Conservation (phyloP, 2,797 vertebrate genomes). For the Melopsittacus undulatus region DNA sequence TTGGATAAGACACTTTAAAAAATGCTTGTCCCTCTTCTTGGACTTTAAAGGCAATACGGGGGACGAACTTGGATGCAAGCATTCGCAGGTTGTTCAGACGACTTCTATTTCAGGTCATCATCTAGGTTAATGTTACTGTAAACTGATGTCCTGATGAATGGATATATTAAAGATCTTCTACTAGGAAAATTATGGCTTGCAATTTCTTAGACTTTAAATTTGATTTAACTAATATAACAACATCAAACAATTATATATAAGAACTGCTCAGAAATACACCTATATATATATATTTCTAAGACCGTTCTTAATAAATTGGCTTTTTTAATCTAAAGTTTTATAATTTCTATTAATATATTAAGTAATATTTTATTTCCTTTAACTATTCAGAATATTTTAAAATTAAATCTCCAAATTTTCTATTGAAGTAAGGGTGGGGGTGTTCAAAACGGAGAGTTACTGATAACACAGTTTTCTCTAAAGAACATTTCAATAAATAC, state of each 20-base stretch:
- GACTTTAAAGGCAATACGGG: not conserved
- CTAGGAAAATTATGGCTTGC: not conserved
- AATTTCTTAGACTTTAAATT: not conserved
- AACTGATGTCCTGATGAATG: not conserved
- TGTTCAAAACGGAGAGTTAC: not conserved
- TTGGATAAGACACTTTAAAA: not conserved
- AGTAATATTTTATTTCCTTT: not conserved
- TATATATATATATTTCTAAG: not conserved
- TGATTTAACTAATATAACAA: not conserved
- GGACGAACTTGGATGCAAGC: not conserved
- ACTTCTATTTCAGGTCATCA: not conserved
- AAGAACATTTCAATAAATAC: not conserved
- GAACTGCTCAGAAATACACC: not conserved
- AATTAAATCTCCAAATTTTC: not conserved
- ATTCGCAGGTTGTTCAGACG: not conserved
- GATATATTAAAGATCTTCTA: not conserved
- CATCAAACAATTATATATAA: not conserved
- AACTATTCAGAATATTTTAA: not conserved
- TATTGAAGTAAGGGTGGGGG: not conserved
- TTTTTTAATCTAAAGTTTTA: not conserved
- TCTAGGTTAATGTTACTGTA: not conserved
- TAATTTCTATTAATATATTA: not conserved
- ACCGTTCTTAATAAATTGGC: rapidly evolving
- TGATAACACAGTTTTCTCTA: not conserved
- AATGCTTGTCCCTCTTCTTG: not conserved